Evolutionary conservation across 2,797 vertebrate genomes (phyloP), one percentile per base, ranked within the genome.

Genomic region (Sciurus carolinensis): DNA sequence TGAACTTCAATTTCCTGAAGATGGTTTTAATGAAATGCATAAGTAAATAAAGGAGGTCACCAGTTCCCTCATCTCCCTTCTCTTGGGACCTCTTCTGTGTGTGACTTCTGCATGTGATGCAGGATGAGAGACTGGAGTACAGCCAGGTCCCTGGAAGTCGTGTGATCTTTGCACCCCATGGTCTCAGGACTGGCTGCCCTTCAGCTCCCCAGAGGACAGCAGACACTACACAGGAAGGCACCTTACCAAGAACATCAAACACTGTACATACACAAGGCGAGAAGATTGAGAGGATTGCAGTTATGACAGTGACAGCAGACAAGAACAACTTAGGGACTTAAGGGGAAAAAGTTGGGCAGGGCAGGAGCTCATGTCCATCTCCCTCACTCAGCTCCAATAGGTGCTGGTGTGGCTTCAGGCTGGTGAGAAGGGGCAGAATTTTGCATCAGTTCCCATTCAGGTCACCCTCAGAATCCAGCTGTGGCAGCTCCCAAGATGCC

Each of bases 401-500:
- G 99, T 99, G 95, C 98, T 99, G 98, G 99, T 99, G 90, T 99
- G 99, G 97, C 98, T 99, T 97, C 99, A 99, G 98, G 98, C 99
- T 1, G 99, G 99, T 0, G 99, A 99, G 98, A 99, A 99, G 97
- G 99, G 99, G 82, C 99, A 99, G 88, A 99, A 99, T 98, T 99
- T 99, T 79, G 98, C 99, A 0, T 97, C 99, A 95, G 98, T 99
- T 17, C 99, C 99, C 47, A 99, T 99, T 95, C 99, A 99, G 59
- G 99, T 99, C 96, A 99, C 99, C 81, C 99, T 99, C 97, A 99
- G 99, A 1, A 99, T 99, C 81, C 99, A 99, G 97, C 99, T 99
- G 50, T 99, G 99, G 99, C 99, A 99, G 97, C 99, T 99, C 12
- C 99, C 99, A 0, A 99, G 99, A 52, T 99, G 99, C 95, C 99